Base-by-base conservation (phyloP, 35 echinoderm and acorn worm species). In the Ptychodera flava region DNA sequence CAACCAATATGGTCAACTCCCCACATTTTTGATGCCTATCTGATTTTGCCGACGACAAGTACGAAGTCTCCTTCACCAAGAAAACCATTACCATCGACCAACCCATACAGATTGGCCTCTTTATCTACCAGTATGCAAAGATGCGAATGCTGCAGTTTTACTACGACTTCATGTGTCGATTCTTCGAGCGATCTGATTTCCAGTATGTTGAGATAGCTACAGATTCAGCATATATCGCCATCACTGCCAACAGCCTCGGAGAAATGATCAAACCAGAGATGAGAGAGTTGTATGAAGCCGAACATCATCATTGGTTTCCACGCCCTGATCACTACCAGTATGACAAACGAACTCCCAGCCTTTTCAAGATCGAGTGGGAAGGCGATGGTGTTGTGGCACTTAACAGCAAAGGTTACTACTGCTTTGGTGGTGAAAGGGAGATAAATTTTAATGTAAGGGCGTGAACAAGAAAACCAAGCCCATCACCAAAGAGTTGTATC, bases 151-250 rank as follows among this genome's bases (percentile, higher is more conserved):
- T n/a, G n/a, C n/a, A n/a, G n/a, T n/a, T n/a, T n/a, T n/a, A n/a
- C n/a, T n/a, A n/a, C n/a, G n/a, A n/a, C 0, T 30, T 86, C 1
- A 89, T 85, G 82, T 52, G 88, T 14, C 33, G 89, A 77, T 89
- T 92, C 32, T 92, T 81, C 34, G n/a, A 31, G 28, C 35, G 78
- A 28, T 28, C 29, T 1, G 29, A 82, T 81, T 87, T 34, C 32
- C 34, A 87, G 34, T 87, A 87, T 80, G 75, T 78, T 80, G 76
- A 87, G 86, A 91, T 91, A 90, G 93, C 91, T 76, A 94, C 93
- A 15, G 93, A 94, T 35, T 91, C 89, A 12, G 86, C 89, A 29
- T 94, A 94, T 64, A 91, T 91, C 31, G 85, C 93, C 52, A 91
- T 94, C 38, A 38, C 89, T 0, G 85, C 37, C 0, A 33, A 87